Base-by-base conservation (phyloP, 2,113 vertebrate species). In the Phylloscopus whistleri region DNA sequence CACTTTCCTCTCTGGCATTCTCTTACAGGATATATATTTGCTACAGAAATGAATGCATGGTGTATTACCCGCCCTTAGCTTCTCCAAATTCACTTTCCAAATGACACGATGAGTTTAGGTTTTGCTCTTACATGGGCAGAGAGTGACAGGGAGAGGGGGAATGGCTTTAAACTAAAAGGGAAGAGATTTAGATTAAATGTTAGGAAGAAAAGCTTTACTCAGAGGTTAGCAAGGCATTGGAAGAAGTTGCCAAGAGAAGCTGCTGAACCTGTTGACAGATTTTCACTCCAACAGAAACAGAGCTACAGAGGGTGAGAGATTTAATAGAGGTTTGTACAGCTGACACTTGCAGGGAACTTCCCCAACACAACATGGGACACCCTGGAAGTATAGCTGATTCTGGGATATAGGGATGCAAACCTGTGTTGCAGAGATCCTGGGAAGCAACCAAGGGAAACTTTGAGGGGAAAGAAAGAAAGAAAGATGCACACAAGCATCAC, bases 341-440 rank as follows among this genome's bases (percentile, higher is more conserved):
- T 18, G 58, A 3, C 24, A 23, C 16, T 26, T 68, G 26, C 1
- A 4, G 27, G 7, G 16, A 81, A 53, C 7, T 84, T 80, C 7
- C 21, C 5, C 31, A 8, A 0, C 12, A 21, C 14, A 68, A 5
- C 10, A 21, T 19, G 13, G 28, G 7, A 7, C 13, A 52, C 4
- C 22, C 14, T 77, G 76, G 16, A 68, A 53, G 4, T 28, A 16
- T 0, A 51, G 18, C 33, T 24, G 49, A 16, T 56, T 48, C 46
- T 66, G 62, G 33, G 21, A 27, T 52, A 33, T 0, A 44, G 21
- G 37, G 41, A 30, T 37, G 35, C 33, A 64, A 46, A 56, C 3
- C 9, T 33, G 14, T 17, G 3, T 13, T 60, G 9, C 14, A 62
- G 24, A 7, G 3, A 4, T 60, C 9, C 53, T 59, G 44, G 15